Evolutionary conservation across 2,888 invertebrate species (phyloP), one percentile per base, ranked within the genome.

Genomic region (Priocnemis perturbator): DNA sequence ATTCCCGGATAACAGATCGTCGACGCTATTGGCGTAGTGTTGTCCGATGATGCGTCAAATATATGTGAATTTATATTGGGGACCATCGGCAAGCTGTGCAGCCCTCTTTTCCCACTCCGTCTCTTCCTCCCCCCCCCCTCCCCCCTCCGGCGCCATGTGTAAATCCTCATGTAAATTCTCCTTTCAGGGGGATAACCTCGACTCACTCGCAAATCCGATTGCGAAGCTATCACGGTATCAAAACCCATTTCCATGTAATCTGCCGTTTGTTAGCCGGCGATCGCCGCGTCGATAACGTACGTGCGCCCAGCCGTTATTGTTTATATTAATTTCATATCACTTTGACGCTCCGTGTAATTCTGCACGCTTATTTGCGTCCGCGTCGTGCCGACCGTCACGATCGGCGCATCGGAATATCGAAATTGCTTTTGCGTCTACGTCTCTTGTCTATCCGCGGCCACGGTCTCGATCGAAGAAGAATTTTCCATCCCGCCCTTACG

Each of bases 141-240:
- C 23, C 45, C 5, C 52, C 26, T 11, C 20, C 15, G 20, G 11
- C 7, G 21, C 56, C 11, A 15, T 65, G 57, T 61, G 75, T 78
- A 74, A 74, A 80, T 79, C 72, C 77, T 69, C 78, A 50, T 77
- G 81, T 80, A 80, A 79, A 79, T 80, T 79, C 78, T 69, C 68
- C 73, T 80, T 77, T 67, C 66, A 67, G 20, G 55, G 64, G 73
- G 71, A 77, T 73, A 75, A 77, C 71, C 72, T 56, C 67, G 75
- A 71, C 71, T 73, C 78, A 63, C 69, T 67, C 67, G 73, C 62
- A 73, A 80, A 80, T 77, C 78, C 75, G 60, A 77, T 78, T 69
- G 78, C 56, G 72, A 21, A 55, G 69, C 65, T 69, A 80, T 78
- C 74, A 74, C 69, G 66, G 63, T 67, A 73, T 73, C 71, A 70